phyloP scores from a whole-genome alignment of 2,797 vertebrate genomes.

The Hydrocynus forskahlii region DNA sequence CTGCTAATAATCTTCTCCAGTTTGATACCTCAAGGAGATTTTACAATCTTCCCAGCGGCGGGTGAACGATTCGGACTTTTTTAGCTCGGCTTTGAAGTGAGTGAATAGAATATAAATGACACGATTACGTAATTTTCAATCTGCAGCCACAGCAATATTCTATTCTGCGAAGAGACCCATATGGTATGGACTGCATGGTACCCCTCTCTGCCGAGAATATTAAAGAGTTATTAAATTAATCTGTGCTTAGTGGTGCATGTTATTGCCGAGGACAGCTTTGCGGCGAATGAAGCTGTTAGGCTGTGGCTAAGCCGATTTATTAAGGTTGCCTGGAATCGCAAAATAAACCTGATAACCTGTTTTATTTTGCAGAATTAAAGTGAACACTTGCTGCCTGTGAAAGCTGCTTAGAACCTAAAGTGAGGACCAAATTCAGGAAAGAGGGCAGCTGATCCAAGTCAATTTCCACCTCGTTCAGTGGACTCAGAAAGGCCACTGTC shows the following conservation, averaged over 20 bases:
- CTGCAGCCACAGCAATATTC: constrained; percentile 77
- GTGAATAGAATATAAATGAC: constrained; percentile 79
- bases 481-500: constrained; percentile 11
- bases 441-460: constrained; percentile 10
- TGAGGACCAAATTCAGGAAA: constrained; percentile 23
- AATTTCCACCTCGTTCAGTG: constrained; percentile 30
- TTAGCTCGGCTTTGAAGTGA: constrained; percentile 63
- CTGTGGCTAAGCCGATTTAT: constrained; percentile 83
- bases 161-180: constrained; percentile 74
- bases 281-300: constrained; percentile 79
- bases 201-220: constrained; percentile 79
- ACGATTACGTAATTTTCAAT: constrained; percentile 82
- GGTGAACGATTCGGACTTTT: constrained; percentile 33
- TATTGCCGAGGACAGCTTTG: constrained; percentile 85
- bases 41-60: constrained; percentile 33
- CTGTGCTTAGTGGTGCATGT: constrained; percentile 82
- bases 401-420: constrained; percentile 72
- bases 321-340: constrained; percentile 79
- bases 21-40: constrained; percentile 33
- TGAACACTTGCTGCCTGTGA: constrained; percentile 75
- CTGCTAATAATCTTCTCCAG: constrained; percentile 25
- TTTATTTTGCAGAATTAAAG: constrained; percentile 80
- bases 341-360: constrained; percentile 83
- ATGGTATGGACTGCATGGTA: constrained; percentile 70
- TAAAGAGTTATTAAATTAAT: constrained; percentile 88